Conservation (phyloP, 2,888 invertebrate genomes). For the Zele albiditarsus region DNA sequence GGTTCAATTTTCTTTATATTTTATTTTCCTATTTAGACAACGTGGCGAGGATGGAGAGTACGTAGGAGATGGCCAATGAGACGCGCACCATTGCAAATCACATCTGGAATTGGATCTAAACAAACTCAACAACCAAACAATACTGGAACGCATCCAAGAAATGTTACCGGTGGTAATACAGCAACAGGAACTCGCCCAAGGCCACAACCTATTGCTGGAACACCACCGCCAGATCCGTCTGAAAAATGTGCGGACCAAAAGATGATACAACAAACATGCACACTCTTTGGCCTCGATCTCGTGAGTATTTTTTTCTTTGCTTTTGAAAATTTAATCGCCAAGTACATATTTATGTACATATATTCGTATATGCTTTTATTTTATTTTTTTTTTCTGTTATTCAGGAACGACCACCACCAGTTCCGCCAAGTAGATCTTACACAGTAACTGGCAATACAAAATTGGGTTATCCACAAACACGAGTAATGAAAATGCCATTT, state of each 20-base stretch:
- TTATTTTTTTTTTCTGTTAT: slow-evolving; percentile 48
- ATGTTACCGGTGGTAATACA: slow-evolving; percentile 62
- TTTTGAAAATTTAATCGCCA: slow-evolving; percentile 19
- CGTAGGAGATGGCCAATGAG: slow-evolving; percentile 80
- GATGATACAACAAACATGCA: slow-evolving; percentile 92
- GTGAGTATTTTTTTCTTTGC: slow-evolving; percentile 72
- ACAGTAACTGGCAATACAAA: slow-evolving; percentile 93
- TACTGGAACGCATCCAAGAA: slow-evolving; percentile 66
- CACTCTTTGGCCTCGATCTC: slow-evolving; percentile 90
- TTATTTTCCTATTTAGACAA: slow-evolving; percentile 73
- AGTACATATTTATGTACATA: background rate
- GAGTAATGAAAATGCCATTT: slow-evolving; percentile 92
- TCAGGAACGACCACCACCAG: slow-evolving; percentile 92
- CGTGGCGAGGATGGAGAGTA: slow-evolving; percentile 88
- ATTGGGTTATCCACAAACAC: slow-evolving; percentile 92
- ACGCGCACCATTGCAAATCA: slow-evolving; percentile 64
- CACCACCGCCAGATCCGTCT: slow-evolving; percentile 86
- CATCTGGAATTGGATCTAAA: slow-evolving; percentile 63
- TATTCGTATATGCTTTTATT: slow-evolving; percentile 17
- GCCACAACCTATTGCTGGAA: slow-evolving; percentile 92
- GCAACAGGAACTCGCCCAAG: slow-evolving; percentile 81
- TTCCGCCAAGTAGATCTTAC: slow-evolving; percentile 92
- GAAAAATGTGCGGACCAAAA: slow-evolving; percentile 89
- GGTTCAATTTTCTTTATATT: slow-evolving; percentile 12
- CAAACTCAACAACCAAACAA: slow-evolving; percentile 59